phyloP scores from a whole-genome alignment of 1,140 invertebrate species.

The Zaprionus vittiger region DNA sequence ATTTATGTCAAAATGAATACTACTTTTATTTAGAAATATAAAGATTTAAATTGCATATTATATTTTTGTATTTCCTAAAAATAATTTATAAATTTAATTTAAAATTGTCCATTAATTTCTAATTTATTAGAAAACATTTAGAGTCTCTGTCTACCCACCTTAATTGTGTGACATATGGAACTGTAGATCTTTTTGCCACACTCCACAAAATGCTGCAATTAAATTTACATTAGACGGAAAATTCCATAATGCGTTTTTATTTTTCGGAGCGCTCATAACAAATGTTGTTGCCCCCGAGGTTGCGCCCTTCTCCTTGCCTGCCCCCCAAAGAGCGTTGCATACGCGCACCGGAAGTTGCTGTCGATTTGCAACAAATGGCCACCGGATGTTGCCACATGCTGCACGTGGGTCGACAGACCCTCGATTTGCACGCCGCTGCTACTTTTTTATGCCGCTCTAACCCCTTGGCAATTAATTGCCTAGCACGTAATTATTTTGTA shows the following conservation, averaged over 20 bases:
- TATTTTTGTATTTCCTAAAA: too few species aligned
- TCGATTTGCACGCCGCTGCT: conserved; percentile 12
- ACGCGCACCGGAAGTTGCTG: conserved; percentile 72
- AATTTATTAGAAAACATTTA: not conserved
- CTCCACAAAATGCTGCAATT: conserved; percentile 29
- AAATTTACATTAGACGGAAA: conserved; percentile 59
- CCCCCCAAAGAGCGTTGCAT: conserved; percentile 8
- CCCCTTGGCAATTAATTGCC: conserved; percentile 79
- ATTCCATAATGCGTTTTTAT: conserved; percentile 43
- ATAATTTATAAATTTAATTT: too few species aligned
- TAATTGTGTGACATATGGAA: not conserved
- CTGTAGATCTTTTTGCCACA: not conserved
- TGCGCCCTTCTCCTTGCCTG: not conserved
- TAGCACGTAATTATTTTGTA: conserved; percentile 81
- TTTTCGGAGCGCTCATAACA: conserved; percentile 55
- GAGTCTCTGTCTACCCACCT: too few species aligned
- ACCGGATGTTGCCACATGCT: conserved; percentile 77
- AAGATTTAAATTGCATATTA: too few species aligned
- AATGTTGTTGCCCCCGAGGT: conserved; percentile 46
- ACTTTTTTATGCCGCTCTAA: conserved; percentile 62
- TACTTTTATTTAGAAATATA: not conserved
- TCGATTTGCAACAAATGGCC: conserved; percentile 80
- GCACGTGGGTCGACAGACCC: conserved; percentile 50
- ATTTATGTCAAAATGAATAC: not conserved
- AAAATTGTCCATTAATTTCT: too few species aligned